Conservation (phyloP, 2,888 invertebrate genomes). For the Torymus aiolomorphi region DNA sequence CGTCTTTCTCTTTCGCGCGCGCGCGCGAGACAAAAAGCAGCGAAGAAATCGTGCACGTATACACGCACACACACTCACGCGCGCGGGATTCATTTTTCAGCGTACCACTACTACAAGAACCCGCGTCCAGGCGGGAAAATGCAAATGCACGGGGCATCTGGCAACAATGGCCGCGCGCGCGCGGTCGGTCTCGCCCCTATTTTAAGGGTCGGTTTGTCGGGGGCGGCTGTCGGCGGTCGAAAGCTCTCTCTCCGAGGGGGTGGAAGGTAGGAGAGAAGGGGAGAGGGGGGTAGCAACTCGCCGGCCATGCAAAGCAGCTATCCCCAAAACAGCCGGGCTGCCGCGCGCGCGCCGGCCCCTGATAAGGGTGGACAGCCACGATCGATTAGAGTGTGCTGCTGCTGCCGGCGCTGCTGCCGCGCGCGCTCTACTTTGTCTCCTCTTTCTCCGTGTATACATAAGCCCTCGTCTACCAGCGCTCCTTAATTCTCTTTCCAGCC, state of each 20-base stretch:
- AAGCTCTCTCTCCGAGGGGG: slow-evolving; percentile 57
- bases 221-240: slow-evolving; percentile 63
- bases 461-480: slow-evolving; percentile 32
- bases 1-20: slow-evolving; percentile 14
- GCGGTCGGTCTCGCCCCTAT: slow-evolving; percentile 69
- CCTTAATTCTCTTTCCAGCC: slow-evolving; percentile 55
- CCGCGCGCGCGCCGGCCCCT: slow-evolving; percentile 60
- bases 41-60: background rate
- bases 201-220: slow-evolving; percentile 73
- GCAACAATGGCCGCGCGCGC: slow-evolving; percentile 75
- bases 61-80: no score
- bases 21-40: background rate
- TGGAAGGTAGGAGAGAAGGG: slow-evolving; percentile 45
- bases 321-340: slow-evolving; percentile 60
- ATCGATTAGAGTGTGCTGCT: slow-evolving; percentile 75
- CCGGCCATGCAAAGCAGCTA: slow-evolving; percentile 73
- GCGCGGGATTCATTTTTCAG: slow-evolving; percentile 71
- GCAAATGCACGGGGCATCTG: slow-evolving; percentile 76
- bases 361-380: slow-evolving; percentile 76
- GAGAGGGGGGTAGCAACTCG: slow-evolving; percentile 62
- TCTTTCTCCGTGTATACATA: slow-evolving; percentile 38
- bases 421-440: slow-evolving; percentile 59
- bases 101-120: slow-evolving; percentile 47
- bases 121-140: slow-evolving; percentile 57
- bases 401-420: slow-evolving; percentile 63